These are phyloP conservation scores for Neoaliturus tenellus DNA, from an alignment of 2,888 invertebrate species.

Conservation along the genomic window DNA sequence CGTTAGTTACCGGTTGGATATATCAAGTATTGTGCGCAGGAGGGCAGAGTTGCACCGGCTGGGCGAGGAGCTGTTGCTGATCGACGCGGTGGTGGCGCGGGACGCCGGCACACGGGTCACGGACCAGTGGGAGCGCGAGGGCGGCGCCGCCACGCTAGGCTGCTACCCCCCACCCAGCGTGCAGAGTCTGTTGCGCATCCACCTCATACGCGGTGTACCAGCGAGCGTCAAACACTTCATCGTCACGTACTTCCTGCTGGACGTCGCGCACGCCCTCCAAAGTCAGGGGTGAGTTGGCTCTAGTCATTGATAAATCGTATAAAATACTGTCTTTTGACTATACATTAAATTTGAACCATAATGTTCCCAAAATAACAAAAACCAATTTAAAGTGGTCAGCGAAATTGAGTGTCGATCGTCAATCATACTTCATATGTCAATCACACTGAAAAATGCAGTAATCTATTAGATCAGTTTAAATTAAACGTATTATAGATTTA, in stretches of 20 bases:
- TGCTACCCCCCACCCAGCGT: conserved; percentile 91
- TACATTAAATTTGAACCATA: no score
- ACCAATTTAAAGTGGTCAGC: no score
- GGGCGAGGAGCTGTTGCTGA: conserved; percentile 76
- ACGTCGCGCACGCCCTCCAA: conserved; percentile 78
- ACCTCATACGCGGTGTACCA: conserved; percentile 81
- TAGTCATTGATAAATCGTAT: no score
- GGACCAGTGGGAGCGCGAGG: conserved; percentile 78
- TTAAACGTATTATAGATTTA: no score
- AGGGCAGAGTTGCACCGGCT: conserved; percentile 58
- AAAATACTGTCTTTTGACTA: no score
- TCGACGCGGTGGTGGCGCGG: conserved; percentile 80
- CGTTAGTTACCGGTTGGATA: no score
- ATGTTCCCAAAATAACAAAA: no score
- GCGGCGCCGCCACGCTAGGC: conserved; percentile 74
- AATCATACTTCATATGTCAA: no score
- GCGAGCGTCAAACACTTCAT: conserved; percentile 86
- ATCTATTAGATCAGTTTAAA: no score
- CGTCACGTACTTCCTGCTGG: conserved; percentile 87
- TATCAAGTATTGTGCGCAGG: no score
- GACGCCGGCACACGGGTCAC: conserved; percentile 73
- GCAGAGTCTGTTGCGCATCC: conserved; percentile 85
- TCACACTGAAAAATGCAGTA: no score
- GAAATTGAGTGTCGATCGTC: no score
- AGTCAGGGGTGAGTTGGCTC: not conserved